Base-by-base conservation (phyloP, 2,888 invertebrate species). In the Danaus chrysippus region DNA sequence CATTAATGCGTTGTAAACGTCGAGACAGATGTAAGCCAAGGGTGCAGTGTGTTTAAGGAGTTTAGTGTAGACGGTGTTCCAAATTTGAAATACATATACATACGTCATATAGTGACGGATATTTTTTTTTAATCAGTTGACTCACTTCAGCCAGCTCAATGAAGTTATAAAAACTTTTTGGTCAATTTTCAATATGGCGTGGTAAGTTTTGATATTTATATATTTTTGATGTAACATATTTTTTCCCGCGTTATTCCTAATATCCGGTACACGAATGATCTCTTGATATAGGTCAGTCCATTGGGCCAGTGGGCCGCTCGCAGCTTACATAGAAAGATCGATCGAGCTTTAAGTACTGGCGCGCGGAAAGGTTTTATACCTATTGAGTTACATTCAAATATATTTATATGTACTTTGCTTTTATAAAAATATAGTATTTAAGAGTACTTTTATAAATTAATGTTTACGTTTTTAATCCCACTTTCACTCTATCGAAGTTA, bases 21-120 rank as follows among this genome's bases (percentile, higher is more conserved):
- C 70, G 68, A 56, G 76, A 77, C 86, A 86, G 86, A 86, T 85
- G 85, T 74, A 70, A 67, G 78, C 79, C 79, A 76, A 75, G 76
- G 80, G 81, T 80, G 76, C 75, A 76, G 75, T 71, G 66, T 55
- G 60, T 61, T 67, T 70, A 65, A 63, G 71, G 72, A 69, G 70
- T 62, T 67, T 64, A 52, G 54, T 60, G 67, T 62, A 56, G 67
- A 65, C 64, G 58, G 69, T 65, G 62, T 49, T 63, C 64, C 60
- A 65, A 61, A 58, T 64, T 63, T 49, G 17, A 54, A 46, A 23
- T 63, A n/a, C n/a, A n/a, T n/a, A 34, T 34, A 34, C 23, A 34
- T 34, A 34, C 23, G 23, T 34, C 23, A 34, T 17, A 17, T 17
- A 49, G 9, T 49, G n/a, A 13, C 13, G 5, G 13, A 46, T n/a